A percentile compares a stretch with the other conserved stretches of the same genome.
These are phyloP conservation scores for Balaeniceps rex DNA, from an alignment of 2,113 vertebrate genomes.

Conservation along the genomic window DNA sequence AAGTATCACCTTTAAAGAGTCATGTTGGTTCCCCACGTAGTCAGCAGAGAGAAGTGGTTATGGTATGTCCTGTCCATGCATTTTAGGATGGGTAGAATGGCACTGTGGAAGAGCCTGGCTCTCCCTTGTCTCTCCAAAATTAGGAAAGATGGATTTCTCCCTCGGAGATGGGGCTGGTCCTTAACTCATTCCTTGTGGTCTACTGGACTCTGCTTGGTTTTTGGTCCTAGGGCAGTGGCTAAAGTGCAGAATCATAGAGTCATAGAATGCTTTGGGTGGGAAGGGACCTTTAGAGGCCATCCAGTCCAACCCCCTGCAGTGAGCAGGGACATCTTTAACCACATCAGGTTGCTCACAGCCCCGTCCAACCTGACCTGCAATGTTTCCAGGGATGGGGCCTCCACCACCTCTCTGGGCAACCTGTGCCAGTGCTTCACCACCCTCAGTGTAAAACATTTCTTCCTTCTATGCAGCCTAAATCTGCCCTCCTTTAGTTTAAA, in stretches of 20 bases:
- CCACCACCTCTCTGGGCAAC: background rate
- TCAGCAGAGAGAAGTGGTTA: background rate
- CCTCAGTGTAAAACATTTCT: accelerated
- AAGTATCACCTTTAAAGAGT: background rate
- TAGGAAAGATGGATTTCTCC: background rate
- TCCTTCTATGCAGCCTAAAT: background rate
- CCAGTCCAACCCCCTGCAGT: accelerated
- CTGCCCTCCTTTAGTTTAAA: background rate
- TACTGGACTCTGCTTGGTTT: background rate
- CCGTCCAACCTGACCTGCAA: background rate
- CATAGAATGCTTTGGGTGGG: background rate
- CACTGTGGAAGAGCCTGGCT: background rate
- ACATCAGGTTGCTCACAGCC: background rate
- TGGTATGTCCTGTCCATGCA: background rate
- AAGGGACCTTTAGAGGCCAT: background rate
- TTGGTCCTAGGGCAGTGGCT: background rate
- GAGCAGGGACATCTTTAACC: background rate
- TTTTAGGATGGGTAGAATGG: background rate
- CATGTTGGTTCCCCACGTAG: background rate
- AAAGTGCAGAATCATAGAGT: background rate
- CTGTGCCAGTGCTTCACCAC: accelerated
- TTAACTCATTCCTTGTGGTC: background rate
- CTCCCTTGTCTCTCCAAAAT: background rate
- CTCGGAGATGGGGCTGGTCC: background rate
- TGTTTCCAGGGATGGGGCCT: background rate